These are phyloP conservation scores for Temnothorax unifasciatus DNA, from an alignment of 2,888 invertebrate genomes.

Conservation along the genomic window DNA sequence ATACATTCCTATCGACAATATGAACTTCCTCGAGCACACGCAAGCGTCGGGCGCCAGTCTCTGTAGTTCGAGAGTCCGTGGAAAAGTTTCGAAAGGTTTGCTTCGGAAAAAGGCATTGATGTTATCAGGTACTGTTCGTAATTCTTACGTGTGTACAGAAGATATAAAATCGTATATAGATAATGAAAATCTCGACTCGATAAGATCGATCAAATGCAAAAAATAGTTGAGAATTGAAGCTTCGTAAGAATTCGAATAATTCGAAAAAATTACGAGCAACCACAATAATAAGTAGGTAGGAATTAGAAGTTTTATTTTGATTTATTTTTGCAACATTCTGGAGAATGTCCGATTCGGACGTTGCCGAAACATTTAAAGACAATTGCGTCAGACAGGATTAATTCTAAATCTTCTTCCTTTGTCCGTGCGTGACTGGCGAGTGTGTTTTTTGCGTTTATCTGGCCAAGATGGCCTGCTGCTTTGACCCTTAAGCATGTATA, in stretches of 20 bases:
- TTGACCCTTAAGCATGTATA: conserved; percentile 73
- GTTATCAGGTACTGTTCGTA: conserved; percentile 2
- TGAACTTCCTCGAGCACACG: background rate
- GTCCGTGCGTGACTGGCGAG: conserved; percentile 29
- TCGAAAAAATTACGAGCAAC: background rate
- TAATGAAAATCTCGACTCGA: background rate
- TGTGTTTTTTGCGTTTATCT: conserved; percentile 73
- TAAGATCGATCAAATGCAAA: background rate
- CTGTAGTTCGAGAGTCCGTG: background rate
- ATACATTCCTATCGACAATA: background rate
- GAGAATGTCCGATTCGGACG: background rate
- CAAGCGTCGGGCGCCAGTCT: background rate
- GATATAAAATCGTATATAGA: background rate
- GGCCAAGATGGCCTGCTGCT: conserved; percentile 74
- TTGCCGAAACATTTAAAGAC: background rate
- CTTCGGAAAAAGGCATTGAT: background rate
- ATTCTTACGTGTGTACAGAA: background rate
- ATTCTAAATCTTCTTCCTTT: conserved; percentile 56
- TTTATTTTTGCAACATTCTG: background rate
- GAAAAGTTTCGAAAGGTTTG: background rate
- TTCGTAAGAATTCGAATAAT: background rate
- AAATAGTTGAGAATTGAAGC: background rate
- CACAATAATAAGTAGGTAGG: background rate
- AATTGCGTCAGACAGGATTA: conserved; percentile 17
- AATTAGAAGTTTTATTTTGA: background rate